Percentiles rank a stretch among this genome's conserved stretches.
These are phyloP conservation scores for Teleogryllus occipitalis DNA, from an alignment of 1,140 invertebrate species.

Conservation along the genomic window DNA sequence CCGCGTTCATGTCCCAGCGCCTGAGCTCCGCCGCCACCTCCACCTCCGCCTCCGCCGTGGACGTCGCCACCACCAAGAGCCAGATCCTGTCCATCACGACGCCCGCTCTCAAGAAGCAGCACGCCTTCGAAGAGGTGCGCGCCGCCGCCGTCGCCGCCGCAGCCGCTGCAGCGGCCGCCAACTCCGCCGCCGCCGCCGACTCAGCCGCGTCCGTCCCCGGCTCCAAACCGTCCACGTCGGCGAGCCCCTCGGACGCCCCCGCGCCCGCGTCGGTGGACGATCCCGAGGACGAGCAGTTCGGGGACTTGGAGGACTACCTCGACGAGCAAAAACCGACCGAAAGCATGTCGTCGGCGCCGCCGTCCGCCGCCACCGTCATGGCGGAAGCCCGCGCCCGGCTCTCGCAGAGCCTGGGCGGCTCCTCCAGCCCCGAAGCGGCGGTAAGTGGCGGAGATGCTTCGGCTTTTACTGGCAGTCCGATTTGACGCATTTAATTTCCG, in stretches of 20 bases:
- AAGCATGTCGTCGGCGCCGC: not conserved
- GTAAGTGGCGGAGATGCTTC: not conserved
- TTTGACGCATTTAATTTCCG: no score
- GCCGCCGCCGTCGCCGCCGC: no score
- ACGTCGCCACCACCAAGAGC: not conserved
- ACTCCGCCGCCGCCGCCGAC: no score
- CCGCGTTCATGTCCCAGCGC: not conserved
- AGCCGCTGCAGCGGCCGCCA: not conserved
- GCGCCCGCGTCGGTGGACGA: not conserved
- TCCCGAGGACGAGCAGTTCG: not conserved
- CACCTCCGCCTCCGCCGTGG: not conserved
- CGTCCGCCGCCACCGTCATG: not conserved
- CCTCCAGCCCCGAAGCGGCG: not conserved
- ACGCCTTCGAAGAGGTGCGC: not conserved
- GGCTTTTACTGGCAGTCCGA: no score
- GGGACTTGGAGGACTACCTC: not conserved
- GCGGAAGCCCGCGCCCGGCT: not conserved
- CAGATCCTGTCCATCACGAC: constrained; percentile 8
- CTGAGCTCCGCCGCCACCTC: not conserved
- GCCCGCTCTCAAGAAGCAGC: not conserved
- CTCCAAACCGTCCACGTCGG: not conserved
- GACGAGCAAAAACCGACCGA: not conserved
- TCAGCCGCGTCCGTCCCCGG: no score
- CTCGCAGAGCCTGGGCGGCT: not conserved
- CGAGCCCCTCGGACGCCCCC: not conserved